These are phyloP conservation scores for Tamandua tetradactyla DNA, from an alignment of 2,797 vertebrate species.

Conservation along the genomic window DNA sequence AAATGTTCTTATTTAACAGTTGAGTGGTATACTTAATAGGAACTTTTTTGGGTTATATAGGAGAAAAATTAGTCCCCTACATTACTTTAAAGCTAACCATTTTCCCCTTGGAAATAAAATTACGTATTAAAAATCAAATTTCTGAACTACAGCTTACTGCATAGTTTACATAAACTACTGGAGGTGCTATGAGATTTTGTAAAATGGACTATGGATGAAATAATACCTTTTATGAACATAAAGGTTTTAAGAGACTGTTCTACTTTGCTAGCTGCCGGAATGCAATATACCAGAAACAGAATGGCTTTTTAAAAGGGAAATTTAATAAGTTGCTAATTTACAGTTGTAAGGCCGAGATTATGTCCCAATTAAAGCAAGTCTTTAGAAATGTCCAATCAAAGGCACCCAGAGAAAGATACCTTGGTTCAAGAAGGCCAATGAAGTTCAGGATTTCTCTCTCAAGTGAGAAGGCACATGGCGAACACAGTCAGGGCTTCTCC, in stretches of 20 bases:
- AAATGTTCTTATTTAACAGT: not conserved
- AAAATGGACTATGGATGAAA: not conserved
- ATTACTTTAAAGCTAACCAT: not conserved
- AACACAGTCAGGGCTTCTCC: too few species aligned
- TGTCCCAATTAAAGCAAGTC: too few species aligned
- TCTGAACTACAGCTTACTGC: not conserved
- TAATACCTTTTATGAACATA: not conserved
- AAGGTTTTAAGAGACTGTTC: constrained; percentile 3
- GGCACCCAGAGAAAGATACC: too few species aligned
- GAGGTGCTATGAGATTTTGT: not conserved
- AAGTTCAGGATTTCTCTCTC: too few species aligned
- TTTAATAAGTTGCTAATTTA: too few species aligned
- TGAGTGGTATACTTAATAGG: constrained; percentile 20
- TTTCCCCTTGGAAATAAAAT: constrained; percentile 47
- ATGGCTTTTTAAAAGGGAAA: too few species aligned
- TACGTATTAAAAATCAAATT: constrained; percentile 31
- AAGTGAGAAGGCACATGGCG: too few species aligned
- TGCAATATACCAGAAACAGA: too few species aligned
- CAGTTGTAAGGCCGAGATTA: too few species aligned
- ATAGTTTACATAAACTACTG: not conserved
- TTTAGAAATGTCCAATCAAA: too few species aligned
- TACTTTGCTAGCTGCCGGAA: too few species aligned
- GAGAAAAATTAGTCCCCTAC: not conserved
- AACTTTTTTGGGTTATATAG: constrained; percentile 22
- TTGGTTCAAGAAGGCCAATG: too few species aligned